Evolutionary conservation across 2,113 vertebrate species (phyloP).

Genomic region (Nannospalax galili): DNA sequence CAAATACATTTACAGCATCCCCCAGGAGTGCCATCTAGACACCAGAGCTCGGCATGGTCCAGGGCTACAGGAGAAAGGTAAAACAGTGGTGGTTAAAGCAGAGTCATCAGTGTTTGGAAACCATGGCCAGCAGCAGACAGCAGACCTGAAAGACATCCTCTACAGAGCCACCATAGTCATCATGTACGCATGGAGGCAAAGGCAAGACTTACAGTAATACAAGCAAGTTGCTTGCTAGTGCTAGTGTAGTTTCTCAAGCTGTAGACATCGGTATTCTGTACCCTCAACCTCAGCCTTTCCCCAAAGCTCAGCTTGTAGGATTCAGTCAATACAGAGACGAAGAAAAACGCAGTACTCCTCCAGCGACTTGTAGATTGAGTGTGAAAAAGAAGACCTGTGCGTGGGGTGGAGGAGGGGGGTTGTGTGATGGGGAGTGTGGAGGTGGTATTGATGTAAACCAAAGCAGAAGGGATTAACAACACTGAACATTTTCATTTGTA

Average conservation of each 20-base stretch:
- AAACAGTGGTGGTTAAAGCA: not conserved
- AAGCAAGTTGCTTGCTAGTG: not conserved
- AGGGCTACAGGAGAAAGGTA: not conserved
- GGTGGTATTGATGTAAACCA: not conserved
- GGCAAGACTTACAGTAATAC: not conserved
- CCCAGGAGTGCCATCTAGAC: not conserved
- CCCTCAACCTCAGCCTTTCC: not conserved
- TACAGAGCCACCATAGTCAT: not conserved
- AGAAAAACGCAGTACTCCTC: fast-evolving
- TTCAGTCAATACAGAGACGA: not conserved
- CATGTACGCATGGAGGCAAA: not conserved
- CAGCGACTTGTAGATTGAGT: fast-evolving
- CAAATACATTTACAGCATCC: not conserved
- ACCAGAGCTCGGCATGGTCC: not conserved
- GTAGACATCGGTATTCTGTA: not conserved
- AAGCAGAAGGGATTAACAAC: not conserved
- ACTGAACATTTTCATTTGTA: not conserved
- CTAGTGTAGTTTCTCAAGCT: not conserved
- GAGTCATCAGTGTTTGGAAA: not conserved
- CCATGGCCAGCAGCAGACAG: no score
- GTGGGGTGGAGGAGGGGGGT: no score
- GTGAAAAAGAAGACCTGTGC: fast-evolving
- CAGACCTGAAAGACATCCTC: not conserved
- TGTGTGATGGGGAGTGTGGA: not conserved
- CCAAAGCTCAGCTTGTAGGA: not conserved